These are phyloP conservation scores for Erebia epiphron DNA, from an alignment of 2,888 invertebrate genomes.

Conservation along the genomic window DNA sequence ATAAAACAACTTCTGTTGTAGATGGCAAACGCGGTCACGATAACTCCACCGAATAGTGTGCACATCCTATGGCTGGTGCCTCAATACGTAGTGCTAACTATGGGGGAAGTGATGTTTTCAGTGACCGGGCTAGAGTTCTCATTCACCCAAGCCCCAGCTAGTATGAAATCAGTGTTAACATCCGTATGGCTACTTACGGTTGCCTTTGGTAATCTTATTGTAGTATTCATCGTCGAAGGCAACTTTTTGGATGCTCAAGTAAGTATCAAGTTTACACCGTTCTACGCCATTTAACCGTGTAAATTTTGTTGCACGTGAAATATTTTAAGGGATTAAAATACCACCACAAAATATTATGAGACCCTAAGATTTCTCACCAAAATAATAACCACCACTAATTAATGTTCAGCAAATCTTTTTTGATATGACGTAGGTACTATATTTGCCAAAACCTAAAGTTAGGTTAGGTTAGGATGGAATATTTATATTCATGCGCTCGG, in stretches of 20 bases:
- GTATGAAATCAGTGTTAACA: conserved; percentile 97
- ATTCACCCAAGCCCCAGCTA: conserved; percentile 95
- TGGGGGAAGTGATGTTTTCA: conserved; percentile 97
- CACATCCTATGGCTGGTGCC: conserved; percentile 94
- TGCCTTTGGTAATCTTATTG: conserved; percentile 96
- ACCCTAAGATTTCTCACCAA: too few relatives aligned
- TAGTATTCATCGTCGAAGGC: conserved; percentile 93
- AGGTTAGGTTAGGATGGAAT: too few relatives aligned
- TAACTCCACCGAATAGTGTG: conserved; percentile 88
- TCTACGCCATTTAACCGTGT: too few relatives aligned
- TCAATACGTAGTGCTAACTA: conserved; percentile 95
- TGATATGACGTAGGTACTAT: too few relatives aligned
- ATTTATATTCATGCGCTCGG: too few relatives aligned
- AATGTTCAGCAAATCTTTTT: too few relatives aligned
- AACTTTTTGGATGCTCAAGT: conserved; percentile 90
- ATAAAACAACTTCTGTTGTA: conserved; percentile 44
- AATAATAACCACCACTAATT: too few relatives aligned
- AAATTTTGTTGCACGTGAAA: too few relatives aligned
- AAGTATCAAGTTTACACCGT: conserved; percentile 42
- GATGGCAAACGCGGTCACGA: conserved; percentile 61
- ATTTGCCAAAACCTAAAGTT: too few relatives aligned
- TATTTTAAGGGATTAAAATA: too few relatives aligned
- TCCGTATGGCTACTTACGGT: conserved; percentile 96
- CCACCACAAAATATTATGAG: too few relatives aligned
- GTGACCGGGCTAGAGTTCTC: conserved; percentile 98